Base-by-base conservation (phyloP, 1,140 invertebrate species). In the Drosophila mayri region DNA sequence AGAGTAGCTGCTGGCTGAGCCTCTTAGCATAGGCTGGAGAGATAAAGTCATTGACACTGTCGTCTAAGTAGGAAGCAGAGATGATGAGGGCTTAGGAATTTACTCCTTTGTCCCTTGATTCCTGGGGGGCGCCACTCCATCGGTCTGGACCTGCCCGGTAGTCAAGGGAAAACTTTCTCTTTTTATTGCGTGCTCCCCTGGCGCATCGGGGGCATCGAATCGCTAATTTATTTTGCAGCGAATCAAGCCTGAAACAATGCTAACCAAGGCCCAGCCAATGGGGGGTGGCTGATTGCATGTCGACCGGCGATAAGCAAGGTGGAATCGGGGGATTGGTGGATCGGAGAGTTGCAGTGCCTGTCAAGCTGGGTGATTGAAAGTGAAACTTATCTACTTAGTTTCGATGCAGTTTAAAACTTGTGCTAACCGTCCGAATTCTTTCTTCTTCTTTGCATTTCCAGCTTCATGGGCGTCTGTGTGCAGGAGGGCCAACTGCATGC, bases 401-500 rank as follows among this genome's bases (percentile, higher is more conserved):
- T 47, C 60, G 20, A 46, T 75, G 73, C 61, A 76, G 52, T 64
- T 18, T 32, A 50, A 63, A 70, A 76, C 49, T 70, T 68, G 35
- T 20, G 35, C 35, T 46, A 10, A 46, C 20, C 7, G 20, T 50
- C 20, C 14, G 41, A 8, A n/a, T 40, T 30, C 38, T 37, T 49
- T 60, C 16, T 8, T 28, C 22, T 28, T 22, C 8, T 25, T 25
- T 4, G 6, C 14, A 76, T 25, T 94, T 95, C 0, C 94, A 98
- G 97, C 92, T 98, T 98, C 93, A 97, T 97, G 96, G 98, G 98
- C 49, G 98, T 98, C n/a, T 99, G 98, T 93, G 98, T 99, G 28
- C 97, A 99, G 93, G 97, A 98, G 93, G 98, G 98, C 46, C 98
- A 98, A 91, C 94, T 99, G 50, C 98, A 99, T 93, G 98, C 98